phyloP scores from a whole-genome alignment of 2,888 invertebrate genomes.

The Ferrisia virgata region DNA sequence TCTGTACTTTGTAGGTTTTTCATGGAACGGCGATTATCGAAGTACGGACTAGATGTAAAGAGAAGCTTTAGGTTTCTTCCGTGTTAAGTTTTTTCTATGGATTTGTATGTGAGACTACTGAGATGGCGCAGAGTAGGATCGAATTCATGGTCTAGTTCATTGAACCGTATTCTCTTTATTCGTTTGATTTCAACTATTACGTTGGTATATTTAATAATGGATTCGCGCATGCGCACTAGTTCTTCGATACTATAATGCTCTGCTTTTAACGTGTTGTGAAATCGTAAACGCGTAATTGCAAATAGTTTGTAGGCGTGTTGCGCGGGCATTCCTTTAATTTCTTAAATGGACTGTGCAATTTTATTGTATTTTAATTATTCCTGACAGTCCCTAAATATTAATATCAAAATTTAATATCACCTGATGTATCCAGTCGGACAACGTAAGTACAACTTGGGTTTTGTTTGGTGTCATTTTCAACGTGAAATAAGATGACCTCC shows the following conservation, averaged over 20 bases:
- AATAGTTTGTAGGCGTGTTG: constrained; percentile 45
- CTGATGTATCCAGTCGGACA: constrained; percentile 66
- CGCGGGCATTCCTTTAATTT: constrained; percentile 42
- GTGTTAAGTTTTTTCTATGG: constrained; percentile 1
- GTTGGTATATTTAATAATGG: constrained; percentile 29
- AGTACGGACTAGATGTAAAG: no score
- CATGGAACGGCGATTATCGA: not conserved
- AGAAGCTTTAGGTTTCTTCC: not conserved
- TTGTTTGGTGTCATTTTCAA: not conserved
- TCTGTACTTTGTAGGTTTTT: not conserved
- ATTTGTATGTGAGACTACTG: not conserved
- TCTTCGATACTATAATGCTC: not conserved
- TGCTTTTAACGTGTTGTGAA: constrained; percentile 39
- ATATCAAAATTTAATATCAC: not conserved
- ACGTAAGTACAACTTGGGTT: constrained; percentile 58
- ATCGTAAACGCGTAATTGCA: constrained; percentile 42
- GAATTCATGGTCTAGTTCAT: constrained; percentile 33
- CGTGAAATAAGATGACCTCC: constrained; percentile 47
- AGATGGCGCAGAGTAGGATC: constrained; percentile 24
- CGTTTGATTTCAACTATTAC: constrained; percentile 18
- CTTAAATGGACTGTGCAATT: constrained; percentile 44
- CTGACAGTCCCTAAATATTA: constrained; percentile 44
- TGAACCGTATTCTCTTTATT: constrained; percentile 32
- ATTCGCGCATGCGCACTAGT: constrained; percentile 37
- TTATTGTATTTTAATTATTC: constrained; percentile 38